phyloP scores from a whole-genome alignment of 2,888 invertebrate species.

The Biston betularia region DNA sequence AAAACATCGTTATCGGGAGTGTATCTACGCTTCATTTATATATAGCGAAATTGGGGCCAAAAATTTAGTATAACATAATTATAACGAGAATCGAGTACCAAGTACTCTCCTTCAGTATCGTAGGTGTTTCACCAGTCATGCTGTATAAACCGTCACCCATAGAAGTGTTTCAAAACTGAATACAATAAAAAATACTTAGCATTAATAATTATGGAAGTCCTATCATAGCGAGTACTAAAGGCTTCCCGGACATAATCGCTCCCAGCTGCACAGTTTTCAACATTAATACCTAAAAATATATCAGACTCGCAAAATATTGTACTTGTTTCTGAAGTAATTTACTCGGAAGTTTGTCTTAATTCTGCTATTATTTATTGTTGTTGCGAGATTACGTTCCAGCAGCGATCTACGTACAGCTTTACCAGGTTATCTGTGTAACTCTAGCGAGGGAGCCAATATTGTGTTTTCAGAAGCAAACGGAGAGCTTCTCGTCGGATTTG shows the following conservation, averaged over 20 bases:
- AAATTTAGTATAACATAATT: too few relatives aligned
- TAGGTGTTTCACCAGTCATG: too few relatives aligned
- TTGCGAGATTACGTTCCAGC: slow-evolving; percentile 39
- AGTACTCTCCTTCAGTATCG: too few relatives aligned
- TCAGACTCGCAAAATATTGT: slow-evolving; percentile 33
- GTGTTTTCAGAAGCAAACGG: background rate
- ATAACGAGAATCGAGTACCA: too few relatives aligned
- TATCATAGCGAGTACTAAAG: background rate
- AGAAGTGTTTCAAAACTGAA: too few relatives aligned
- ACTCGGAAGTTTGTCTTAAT: slow-evolving; percentile 50
- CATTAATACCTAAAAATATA: slow-evolving; percentile 12
- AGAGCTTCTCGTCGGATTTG: background rate
- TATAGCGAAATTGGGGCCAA: too few relatives aligned
- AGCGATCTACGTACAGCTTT: slow-evolving; percentile 28
- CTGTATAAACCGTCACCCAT: too few relatives aligned
- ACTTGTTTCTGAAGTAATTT: slow-evolving; percentile 45
- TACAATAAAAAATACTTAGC: too few relatives aligned
- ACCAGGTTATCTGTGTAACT: background rate
- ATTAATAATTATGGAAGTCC: too few relatives aligned
- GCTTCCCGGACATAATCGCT: background rate
- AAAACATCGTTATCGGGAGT: too few relatives aligned
- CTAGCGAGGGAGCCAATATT: background rate
- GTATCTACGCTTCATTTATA: too few relatives aligned
- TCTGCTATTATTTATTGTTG: slow-evolving; percentile 50
- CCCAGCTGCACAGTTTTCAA: slow-evolving; percentile 3